Conservation (phyloP, 2,888 invertebrate species). For the Dysmachus trigonus region DNA sequence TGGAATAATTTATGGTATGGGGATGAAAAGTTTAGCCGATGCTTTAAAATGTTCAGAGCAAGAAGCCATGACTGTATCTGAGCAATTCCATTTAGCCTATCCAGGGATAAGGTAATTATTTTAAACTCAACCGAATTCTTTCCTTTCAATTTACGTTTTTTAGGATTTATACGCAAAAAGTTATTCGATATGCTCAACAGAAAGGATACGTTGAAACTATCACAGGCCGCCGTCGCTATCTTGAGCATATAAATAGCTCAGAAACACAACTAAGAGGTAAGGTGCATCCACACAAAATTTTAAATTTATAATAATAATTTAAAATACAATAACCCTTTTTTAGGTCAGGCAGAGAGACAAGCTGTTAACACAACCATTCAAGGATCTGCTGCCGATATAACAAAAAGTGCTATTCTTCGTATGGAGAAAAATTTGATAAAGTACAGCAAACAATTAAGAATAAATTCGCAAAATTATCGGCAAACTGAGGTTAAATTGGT, state of each 20-base stretch:
- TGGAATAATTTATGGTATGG: slow-evolving; percentile 98
- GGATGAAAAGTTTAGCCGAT: slow-evolving; percentile 80
- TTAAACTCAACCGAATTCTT: background rate
- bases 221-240: slow-evolving; percentile 78
- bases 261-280: slow-evolving; percentile 70
- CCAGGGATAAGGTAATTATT: slow-evolving; percentile 72
- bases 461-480: slow-evolving; percentile 28
- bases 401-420: slow-evolving; percentile 87
- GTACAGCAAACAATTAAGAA: slow-evolving; percentile 55
- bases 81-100: slow-evolving; percentile 82
- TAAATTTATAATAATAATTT: background rate
- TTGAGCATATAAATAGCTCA: slow-evolving; percentile 77
- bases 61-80: slow-evolving; percentile 82
- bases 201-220: slow-evolving; percentile 87
- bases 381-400: slow-evolving; percentile 96
- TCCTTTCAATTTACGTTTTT: background rate
- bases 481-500: slow-evolving; percentile 71
- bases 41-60: slow-evolving; percentile 79
- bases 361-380: slow-evolving; percentile 95
- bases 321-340: slow-evolving; percentile 21
- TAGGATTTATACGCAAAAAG: slow-evolving; percentile 57
- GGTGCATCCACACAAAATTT: too few species aligned
- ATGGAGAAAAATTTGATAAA: slow-evolving; percentile 71
- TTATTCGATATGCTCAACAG: slow-evolving; percentile 72
- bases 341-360: slow-evolving; percentile 91